Percentiles rank a stretch among this genome's conserved stretches.
These are phyloP conservation scores for Apis cerana DNA, from an alignment of 1,140 invertebrate genomes.

Conservation along the genomic window DNA sequence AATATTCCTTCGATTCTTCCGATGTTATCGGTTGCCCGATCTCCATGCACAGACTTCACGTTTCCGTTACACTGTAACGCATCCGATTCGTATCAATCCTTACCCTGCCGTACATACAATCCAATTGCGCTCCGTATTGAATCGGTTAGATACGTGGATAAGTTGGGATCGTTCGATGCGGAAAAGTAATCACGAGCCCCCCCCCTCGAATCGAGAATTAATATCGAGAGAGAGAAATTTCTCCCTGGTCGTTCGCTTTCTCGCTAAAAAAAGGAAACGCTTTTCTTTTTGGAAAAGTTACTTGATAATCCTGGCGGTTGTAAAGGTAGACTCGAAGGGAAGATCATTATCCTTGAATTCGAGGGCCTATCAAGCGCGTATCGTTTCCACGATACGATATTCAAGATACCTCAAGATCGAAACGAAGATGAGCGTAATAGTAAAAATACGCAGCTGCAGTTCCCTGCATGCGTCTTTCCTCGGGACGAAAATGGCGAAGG, in stretches of 20 bases:
- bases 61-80: constrained; percentile 8
- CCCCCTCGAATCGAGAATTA: background rate
- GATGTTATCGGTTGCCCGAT: constrained; percentile 18
- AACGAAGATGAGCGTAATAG: too few species aligned
- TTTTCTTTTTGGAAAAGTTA: too few species aligned
- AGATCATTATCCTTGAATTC: too few species aligned
- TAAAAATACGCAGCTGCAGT: too few species aligned
- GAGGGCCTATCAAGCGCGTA: background rate
- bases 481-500: constrained; percentile 26
- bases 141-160: background rate
- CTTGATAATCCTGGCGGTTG: too few species aligned
- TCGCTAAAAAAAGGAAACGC: too few species aligned
- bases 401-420: too few species aligned
- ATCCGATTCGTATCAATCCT: background rate
- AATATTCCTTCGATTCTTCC: constrained; percentile 56
- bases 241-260: background rate
- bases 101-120: background rate
- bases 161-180: background rate
- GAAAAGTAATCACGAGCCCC: background rate
- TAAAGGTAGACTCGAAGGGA: too few species aligned
- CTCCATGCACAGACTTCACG: constrained; percentile 1
- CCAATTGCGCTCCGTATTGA: too few species aligned
- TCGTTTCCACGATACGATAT: too few species aligned
- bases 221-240: background rate
- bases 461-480: constrained; percentile 43